A percentile compares a stretch with the other conserved stretches of the same genome.
Conservation (phyloP, 2,113 vertebrate species). For the Grammomys dolichurus region DNA sequence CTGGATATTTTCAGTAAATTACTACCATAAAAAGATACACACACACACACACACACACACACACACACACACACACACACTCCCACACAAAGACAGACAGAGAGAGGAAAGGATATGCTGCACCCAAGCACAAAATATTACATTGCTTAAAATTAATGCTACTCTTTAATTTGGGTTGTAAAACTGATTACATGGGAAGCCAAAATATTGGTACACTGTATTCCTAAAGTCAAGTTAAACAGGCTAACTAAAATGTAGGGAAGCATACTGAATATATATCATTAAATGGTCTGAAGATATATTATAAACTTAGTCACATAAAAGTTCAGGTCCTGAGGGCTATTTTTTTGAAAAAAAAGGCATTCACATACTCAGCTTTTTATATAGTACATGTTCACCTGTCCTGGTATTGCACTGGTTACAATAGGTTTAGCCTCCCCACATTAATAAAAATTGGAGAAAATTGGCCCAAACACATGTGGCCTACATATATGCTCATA, state of each 20-base stretch:
- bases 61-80: neutral
- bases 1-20: neutral
- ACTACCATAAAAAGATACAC: neutral
- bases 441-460: neutral
- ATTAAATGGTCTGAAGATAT: neutral
- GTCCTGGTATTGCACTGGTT: neutral
- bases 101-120: neutral
- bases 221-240: no score
- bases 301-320: neutral
- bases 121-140: neutral
- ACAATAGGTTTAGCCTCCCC: no score
- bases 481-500: neutral
- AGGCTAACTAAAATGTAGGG: neutral
- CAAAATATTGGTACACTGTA: neutral
- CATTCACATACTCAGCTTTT: neutral
- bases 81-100: accelerated
- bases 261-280: neutral
- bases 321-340: neutral
- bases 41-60: neutral
- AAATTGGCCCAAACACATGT: neutral
- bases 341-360: neutral
- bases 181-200: neutral
- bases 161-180: neutral
- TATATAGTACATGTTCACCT: neutral
- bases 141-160: neutral